A percentile compares a stretch with the other conserved stretches of the same genome.
phyloP scores from a whole-genome alignment of 2,797 vertebrate species.

The Xerus rutilus region DNA sequence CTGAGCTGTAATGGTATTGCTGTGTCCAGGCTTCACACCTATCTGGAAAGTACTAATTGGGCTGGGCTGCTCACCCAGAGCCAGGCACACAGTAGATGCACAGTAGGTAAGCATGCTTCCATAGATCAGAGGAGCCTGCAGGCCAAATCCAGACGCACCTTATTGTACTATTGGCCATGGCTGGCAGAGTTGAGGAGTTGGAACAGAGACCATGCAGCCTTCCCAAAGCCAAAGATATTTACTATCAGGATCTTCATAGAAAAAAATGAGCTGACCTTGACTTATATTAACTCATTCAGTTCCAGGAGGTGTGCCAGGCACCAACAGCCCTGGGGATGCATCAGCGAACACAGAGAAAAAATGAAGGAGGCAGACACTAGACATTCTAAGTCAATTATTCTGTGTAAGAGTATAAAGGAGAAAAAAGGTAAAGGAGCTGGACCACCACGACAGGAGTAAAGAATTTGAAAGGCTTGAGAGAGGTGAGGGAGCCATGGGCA shows the following conservation, averaged over 20 bases:
- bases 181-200: not conserved
- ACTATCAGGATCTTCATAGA: not conserved
- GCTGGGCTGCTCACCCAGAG: not conserved
- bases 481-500: not conserved
- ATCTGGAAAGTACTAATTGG: not conserved
- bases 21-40: not conserved
- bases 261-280: not conserved
- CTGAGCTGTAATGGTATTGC: too few relatives aligned
- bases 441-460: not conserved
- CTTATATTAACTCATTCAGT: not conserved
- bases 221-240: not conserved
- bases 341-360: not conserved
- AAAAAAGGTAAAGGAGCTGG: not conserved
- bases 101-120: accelerated
- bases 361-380: not conserved
- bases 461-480: not conserved
- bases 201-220: not conserved
- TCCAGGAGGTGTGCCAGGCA: too few relatives aligned
- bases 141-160: not conserved
- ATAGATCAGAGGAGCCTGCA: not conserved
- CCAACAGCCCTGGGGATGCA: too few relatives aligned
- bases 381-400: not conserved
- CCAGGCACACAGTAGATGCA: not conserved
- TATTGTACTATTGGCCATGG: not conserved
- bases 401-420: not conserved